Evolutionary conservation across 2,797 vertebrate genomes (phyloP), one percentile per base, ranked within the genome.

Genomic region (Astyanax mexicanus): DNA sequence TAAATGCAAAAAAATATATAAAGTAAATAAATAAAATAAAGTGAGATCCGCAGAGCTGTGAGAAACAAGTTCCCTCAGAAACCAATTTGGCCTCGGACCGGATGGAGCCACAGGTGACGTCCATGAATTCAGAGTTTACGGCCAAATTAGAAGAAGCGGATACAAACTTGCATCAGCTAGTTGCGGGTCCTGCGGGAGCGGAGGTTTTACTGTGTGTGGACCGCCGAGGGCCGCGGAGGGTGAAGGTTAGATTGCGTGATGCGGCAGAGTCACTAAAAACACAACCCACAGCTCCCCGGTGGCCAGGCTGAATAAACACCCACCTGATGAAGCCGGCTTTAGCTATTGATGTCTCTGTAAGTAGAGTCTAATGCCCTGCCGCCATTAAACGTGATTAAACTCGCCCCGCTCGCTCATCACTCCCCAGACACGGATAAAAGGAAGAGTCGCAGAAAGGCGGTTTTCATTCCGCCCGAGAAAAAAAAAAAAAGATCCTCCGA

Each of bases 381-480:
- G 2, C 72, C 68, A 80, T 75, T 80, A 80, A 71, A 80, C 65
- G 52, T 80, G 72, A 80, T 80, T 80, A 80, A 75, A 72, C 61
- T 71, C 40, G 58, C 66, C 66, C 74, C 65, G 47, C 49, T 79
- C 23, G 0, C 15, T 4, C 60, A 80, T 54, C 55, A 72, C 78
- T 76, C 78, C 78, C 78, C 51, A 67, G 73, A 72, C 74, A 68
- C 74, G 66, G 73, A 80, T 76, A 74, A 76, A 76, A 76, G 73
- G 76, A 75, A 80, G 29, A 29, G 52, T 27, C 42, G 42, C 68
- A 57, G 61, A 60, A 68, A 80, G 75, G 72, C 27, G 54, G 54
- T 73, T 76, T 76, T 80, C 67, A 80, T 76, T 68, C 69, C 61
- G 66, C 66, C 17, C 1, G 7, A 23, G 8, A 27, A 75, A n/a